phyloP scores from a whole-genome alignment of 2,888 invertebrate genomes.

The Eudasyphora cyanicolor region DNA sequence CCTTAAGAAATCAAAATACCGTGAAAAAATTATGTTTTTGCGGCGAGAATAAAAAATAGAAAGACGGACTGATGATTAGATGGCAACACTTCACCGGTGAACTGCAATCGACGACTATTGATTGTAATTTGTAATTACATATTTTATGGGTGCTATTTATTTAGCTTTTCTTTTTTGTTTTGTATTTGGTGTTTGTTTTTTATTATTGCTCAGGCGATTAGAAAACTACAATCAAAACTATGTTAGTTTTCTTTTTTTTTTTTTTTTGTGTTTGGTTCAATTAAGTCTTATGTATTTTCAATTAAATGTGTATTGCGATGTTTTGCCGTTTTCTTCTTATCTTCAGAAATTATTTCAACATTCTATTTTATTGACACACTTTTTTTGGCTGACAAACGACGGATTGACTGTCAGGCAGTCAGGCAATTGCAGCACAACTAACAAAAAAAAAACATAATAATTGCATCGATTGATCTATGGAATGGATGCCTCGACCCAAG shows the following conservation, averaged over 20 bases:
- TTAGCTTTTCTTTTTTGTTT: not conserved
- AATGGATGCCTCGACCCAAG: not conserved
- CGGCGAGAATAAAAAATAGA: too few species aligned
- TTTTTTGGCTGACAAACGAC: not conserved
- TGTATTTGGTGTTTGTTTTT: too few species aligned
- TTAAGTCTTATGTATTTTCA: not conserved
- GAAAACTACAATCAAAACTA: not conserved
- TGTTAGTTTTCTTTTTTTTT: too few species aligned
- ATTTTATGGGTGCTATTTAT: not conserved
- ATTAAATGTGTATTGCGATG: not conserved
- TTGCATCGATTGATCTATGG: not conserved
- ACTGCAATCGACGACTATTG: not conserved
- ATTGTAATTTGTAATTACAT: not conserved
- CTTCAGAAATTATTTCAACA: not conserved
- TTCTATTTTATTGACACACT: slow-evolving; percentile 9
- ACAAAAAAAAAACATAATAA: not conserved
- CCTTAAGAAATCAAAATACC: slow-evolving; percentile 23
- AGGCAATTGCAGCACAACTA: not conserved
- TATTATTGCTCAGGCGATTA: too few species aligned
- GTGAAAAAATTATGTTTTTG: slow-evolving; percentile 16
- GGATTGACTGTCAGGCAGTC: not conserved
- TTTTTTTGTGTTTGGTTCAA: not conserved
- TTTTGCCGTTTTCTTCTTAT: not conserved
- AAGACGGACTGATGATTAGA: not conserved
- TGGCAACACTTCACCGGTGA: not conserved